Evolutionary conservation across 2,888 invertebrate genomes (phyloP), one percentile per base, ranked within the genome.

Genomic region (Zootermopsis nevadensis): DNA sequence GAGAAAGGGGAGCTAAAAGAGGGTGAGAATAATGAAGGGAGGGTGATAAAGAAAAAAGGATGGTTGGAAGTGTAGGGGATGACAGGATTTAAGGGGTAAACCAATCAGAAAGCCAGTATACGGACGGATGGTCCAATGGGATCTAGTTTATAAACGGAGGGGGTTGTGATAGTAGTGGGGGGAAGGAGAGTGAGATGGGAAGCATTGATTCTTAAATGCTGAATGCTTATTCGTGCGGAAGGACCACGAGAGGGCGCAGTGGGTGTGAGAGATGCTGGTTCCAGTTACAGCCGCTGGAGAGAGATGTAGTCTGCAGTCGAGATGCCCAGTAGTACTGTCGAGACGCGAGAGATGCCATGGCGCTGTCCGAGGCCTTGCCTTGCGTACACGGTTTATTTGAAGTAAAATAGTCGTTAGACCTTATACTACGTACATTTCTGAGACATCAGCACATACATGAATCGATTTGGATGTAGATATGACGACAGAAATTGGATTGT

Each of bases 211-310:
- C 82, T 84, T 82, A 84, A 84, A 83, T 82, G 83, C 84, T 83
- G 85, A 38, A 80, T 85, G 85, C 82, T 84, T 83, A 85, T 85
- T 85, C 85, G 85, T 82, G 83, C 76, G 85, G 84, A 83, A 85
- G 85, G 74, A 42, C 38, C 31, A 76, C 74, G n/a, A 84, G 84
- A 80, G 80, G 84, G 84, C 76, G 83, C 81, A 48, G 69, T 72
- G 42, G 48, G 38, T 35, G 82, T 77, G 81, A 60, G 33, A 48
- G 30, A 27, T 80, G 76, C 15, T 77, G 82, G 42, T 77, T 82
- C 76, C n/a, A 27, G 8, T 24, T 10, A 15, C 55, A 3, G 76
- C 82, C 82, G 60, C 74, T 76, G 53, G 82, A 82, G 82, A 60
- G 35, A n/a, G 82, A 15, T 76, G 76, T 19, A 24, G 82, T 74